Evolutionary conservation across 1,140 invertebrate genomes (phyloP).

Genomic region (Campoletis sonorensis): DNA sequence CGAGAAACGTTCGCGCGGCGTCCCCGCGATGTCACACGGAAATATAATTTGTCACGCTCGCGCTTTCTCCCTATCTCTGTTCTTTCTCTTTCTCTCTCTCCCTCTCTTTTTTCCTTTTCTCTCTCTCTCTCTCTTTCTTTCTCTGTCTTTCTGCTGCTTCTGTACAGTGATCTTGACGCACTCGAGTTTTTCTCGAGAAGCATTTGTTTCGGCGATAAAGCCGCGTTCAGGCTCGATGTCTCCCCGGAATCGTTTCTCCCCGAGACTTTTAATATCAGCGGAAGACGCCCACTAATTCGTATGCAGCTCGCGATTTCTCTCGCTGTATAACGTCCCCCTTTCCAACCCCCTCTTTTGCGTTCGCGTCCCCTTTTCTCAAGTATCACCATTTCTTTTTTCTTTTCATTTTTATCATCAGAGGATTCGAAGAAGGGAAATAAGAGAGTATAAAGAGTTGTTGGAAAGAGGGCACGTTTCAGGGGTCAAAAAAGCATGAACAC

Average conservation of each 20-base stretch:
- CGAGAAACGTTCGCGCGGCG: constrained; percentile 12
- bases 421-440: constrained; percentile 45
- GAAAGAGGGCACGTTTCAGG: constrained; percentile 41
- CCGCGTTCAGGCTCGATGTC: constrained; percentile 20
- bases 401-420: constrained; percentile 29
- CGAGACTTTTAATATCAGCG: constrained; percentile 30
- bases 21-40: constrained; percentile 16
- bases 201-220: constrained; percentile 33
- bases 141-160: neutral
- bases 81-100: neutral
- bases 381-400: constrained; percentile 18
- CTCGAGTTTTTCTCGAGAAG: constrained; percentile 13
- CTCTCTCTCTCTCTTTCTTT: neutral
- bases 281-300: constrained; percentile 40
- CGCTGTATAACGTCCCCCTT: constrained; percentile 5
- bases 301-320: constrained; percentile 29
- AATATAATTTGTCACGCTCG: constrained; percentile 39
- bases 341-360: constrained; percentile 39
- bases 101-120: neutral
- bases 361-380: neutral
- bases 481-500: constrained; percentile 37
- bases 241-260: neutral
- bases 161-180: constrained; percentile 4
- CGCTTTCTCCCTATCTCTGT: neutral
- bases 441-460: constrained; percentile 32